phyloP scores from a whole-genome alignment of 2,888 invertebrate species.

The Pseudeuparius sepicola region DNA sequence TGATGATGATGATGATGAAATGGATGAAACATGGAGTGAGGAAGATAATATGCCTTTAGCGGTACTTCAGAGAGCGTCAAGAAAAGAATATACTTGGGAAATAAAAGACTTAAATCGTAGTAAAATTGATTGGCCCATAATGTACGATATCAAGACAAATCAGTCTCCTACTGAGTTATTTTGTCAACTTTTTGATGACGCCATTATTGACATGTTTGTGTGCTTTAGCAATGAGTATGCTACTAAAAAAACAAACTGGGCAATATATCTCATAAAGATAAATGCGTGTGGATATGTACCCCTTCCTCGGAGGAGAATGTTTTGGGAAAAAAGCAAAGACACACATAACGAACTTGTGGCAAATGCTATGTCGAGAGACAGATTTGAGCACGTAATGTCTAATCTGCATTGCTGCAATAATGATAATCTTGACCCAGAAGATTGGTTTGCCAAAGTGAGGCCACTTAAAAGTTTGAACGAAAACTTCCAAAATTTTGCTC shows the following conservation, averaged over 20 bases:
- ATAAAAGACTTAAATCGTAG: neutral
- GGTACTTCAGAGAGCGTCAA: neutral
- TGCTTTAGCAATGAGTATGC: neutral
- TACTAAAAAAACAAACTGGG: neutral
- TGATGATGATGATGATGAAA: too few species aligned
- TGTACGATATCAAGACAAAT: neutral
- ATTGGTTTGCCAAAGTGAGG: constrained; percentile 23
- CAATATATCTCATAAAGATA: constrained; percentile 2
- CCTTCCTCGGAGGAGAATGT: neutral
- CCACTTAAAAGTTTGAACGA: constrained; percentile 20
- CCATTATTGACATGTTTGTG: constrained; percentile 5
- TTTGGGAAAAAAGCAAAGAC: constrained; percentile 9
- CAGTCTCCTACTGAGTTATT: neutral
- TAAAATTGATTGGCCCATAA: neutral
- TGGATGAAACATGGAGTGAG: too few species aligned
- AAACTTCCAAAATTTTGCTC: constrained; percentile 24
- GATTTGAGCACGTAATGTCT: constrained; percentile 26
- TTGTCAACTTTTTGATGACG: neutral
- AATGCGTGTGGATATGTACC: constrained; percentile 1
- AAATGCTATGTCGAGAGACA: constrained; percentile 23
- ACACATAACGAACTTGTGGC: constrained; percentile 14
- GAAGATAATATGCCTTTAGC: neutral
- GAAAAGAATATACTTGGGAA: neutral
- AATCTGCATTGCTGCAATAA: constrained; percentile 22
- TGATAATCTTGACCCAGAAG: constrained; percentile 1